Conservation (phyloP, 2,113 vertebrate species). For the Ptyas mucosa region DNA sequence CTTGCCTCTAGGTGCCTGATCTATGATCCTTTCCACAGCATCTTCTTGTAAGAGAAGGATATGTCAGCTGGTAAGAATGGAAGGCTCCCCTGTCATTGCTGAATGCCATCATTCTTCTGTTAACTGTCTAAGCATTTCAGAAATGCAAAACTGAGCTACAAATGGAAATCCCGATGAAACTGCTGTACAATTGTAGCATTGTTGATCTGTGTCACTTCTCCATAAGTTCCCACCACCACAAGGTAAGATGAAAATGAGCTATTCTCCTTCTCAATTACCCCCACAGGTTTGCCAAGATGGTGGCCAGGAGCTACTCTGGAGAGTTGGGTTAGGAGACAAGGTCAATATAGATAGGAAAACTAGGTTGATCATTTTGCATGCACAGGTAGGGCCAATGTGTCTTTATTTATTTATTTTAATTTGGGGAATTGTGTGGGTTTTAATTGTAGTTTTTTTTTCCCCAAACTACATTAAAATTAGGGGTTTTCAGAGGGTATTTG, state of each 20-base stretch:
- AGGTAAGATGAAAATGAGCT: not conserved
- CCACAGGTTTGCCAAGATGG: not conserved
- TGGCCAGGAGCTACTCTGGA: not conserved
- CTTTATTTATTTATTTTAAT: not conserved
- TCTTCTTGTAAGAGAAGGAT: conserved; percentile 24
- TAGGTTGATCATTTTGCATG: not conserved
- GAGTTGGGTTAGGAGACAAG: not conserved
- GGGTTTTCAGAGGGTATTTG: not conserved
- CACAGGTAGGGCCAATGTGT: not conserved
- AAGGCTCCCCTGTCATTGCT: not conserved
- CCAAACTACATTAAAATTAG: not conserved
- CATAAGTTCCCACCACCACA: not conserved
- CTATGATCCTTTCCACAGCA: conserved; percentile 22
- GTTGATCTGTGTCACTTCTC: not conserved
- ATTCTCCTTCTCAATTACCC: not conserved
- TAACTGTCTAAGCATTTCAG: conserved; percentile 3
- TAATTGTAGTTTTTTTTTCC: not conserved
- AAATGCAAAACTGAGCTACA: not conserved
- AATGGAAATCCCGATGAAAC: accelerated
- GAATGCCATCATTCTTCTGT: conserved; percentile 13
- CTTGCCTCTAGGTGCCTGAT: not conserved
- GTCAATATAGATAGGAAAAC: not conserved
- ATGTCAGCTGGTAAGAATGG: not conserved
- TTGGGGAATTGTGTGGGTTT: not conserved
- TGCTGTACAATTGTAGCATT: not conserved